Conservation (phyloP, 1,140 invertebrate species). For the Fopius arisanus region DNA sequence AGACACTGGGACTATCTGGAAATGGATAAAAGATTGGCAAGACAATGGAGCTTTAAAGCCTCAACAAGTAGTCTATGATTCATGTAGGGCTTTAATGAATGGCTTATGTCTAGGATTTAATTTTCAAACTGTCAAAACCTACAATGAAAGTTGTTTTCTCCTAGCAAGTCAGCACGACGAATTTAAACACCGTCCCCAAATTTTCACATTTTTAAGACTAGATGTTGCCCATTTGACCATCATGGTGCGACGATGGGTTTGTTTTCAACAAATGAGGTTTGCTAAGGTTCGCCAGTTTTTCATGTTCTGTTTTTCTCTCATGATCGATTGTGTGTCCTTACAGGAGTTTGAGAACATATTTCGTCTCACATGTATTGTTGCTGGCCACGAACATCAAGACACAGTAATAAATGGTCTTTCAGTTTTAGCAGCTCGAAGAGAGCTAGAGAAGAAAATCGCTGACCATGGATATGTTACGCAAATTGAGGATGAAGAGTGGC, state of each 20-base stretch:
- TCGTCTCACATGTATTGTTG: background rate
- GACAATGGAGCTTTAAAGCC: conserved; percentile 35
- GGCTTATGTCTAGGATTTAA: conserved; percentile 32
- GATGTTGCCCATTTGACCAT: conserved; percentile 32
- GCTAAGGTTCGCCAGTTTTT: conserved; percentile 13
- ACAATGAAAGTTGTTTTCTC: conserved; percentile 1
- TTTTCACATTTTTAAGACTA: conserved; percentile 21
- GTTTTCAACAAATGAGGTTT: conserved; percentile 14
- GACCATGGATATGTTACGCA: background rate
- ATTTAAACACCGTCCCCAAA: background rate
- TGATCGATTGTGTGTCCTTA: conserved; percentile 23
- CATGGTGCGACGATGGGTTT: conserved; percentile 14
- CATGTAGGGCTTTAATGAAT: conserved; percentile 33
- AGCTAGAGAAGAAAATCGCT: background rate
- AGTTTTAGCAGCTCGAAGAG: background rate
- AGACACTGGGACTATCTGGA: conserved; percentile 30
- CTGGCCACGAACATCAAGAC: background rate
- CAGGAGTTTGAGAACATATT: conserved; percentile 20
- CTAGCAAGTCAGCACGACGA: background rate
- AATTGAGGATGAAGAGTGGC: background rate
- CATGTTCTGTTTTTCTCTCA: conserved; percentile 21
- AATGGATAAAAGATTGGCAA: conserved; percentile 35
- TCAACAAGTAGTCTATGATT: conserved; percentile 32
- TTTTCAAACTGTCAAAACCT: conserved; percentile 6
- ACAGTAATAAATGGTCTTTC: background rate